Conservation (phyloP, 2,888 invertebrate genomes). For the Pharmacophagus antenor region DNA sequence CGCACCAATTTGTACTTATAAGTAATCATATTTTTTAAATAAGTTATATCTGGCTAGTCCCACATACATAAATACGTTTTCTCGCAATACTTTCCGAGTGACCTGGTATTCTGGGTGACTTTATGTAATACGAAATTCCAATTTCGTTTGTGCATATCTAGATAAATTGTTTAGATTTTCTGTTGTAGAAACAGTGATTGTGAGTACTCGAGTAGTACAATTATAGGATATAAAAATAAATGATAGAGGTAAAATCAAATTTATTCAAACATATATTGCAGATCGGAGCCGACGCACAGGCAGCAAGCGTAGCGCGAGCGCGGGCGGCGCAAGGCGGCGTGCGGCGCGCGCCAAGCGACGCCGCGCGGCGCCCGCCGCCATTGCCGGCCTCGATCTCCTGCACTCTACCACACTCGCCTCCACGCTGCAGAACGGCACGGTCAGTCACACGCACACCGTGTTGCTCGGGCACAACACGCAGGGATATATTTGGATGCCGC, state of each 20-base stretch:
- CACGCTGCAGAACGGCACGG: conserved; percentile 87
- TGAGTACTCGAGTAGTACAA: too few species aligned
- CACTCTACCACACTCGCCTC: conserved; percentile 94
- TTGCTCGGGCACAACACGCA: background rate
- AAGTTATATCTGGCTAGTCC: too few species aligned
- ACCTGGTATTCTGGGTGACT: too few species aligned
- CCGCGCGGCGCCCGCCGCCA: conserved; percentile 81
- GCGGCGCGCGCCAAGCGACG: conserved; percentile 64
- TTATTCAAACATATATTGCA: conserved; percentile 34
- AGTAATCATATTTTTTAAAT: too few species aligned
- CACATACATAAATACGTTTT: too few species aligned
- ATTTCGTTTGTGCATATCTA: too few species aligned
- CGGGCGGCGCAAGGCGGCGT: conserved; percentile 65
- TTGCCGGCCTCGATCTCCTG: conserved; percentile 92
- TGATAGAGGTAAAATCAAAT: background rate
- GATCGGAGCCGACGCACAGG: conserved; percentile 68
- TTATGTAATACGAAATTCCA: too few species aligned
- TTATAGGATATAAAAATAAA: too few species aligned
- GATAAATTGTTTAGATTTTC: too few species aligned
- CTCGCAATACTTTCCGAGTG: too few species aligned
- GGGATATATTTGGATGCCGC: background rate
- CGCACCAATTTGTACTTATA: too few species aligned
- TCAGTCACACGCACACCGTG: conserved; percentile 41
- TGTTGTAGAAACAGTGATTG: too few species aligned
- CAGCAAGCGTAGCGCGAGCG: conserved; percentile 72